Evolutionary conservation across 2,113 vertebrate genomes (phyloP), one percentile per base, ranked within the genome.

Genomic region (Bubo blakistoni): DNA sequence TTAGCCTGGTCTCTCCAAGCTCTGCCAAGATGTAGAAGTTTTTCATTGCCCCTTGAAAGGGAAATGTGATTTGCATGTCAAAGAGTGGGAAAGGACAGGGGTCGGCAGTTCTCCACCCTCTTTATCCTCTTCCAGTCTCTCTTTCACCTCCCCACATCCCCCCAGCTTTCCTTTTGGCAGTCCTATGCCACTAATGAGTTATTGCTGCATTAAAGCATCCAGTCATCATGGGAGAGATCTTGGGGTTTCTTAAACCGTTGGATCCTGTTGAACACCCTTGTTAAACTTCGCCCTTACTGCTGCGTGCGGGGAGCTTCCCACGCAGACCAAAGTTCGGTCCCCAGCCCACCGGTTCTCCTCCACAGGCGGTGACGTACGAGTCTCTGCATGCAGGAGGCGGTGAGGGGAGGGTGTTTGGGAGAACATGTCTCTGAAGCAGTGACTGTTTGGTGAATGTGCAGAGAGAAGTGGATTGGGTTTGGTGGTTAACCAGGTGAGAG

Each of bases 221-320:
- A 74, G 49, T 20, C 86, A 1, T 42, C 80, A 11, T 0, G 77
- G 69, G 47, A 55, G 86, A 46, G 73, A 63, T 19, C 61, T 10
- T 8, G 91, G 95, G 78, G 13, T 16, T 87, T 12, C 88, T 90
- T 13, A 65, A 94, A 73, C 89, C 30, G 32, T 38, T 67, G 91
- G 55, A 91, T 91, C 91, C 80, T 1, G 38, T 61, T 19, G 92
- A 65, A 29, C 63, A 62, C 6, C 79, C 77, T 18, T 3, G 62
- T 63, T 93, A 16, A 95, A 78, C 91, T 84, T 91, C 34, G 0
- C 95, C 95, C 94, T 88, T 71, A 13, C 81, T 80, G 95, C 96
- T 94, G 96, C 86, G 81, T 92, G 97, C 83, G 70, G 92, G 87
- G 90, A 96, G 89, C 96, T 96, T 73, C 96, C 96, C 94, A 94